Evolutionary conservation across 2,888 invertebrate genomes (phyloP), one percentile per base, ranked within the genome.

Genomic region (Oasisia sp.): DNA sequence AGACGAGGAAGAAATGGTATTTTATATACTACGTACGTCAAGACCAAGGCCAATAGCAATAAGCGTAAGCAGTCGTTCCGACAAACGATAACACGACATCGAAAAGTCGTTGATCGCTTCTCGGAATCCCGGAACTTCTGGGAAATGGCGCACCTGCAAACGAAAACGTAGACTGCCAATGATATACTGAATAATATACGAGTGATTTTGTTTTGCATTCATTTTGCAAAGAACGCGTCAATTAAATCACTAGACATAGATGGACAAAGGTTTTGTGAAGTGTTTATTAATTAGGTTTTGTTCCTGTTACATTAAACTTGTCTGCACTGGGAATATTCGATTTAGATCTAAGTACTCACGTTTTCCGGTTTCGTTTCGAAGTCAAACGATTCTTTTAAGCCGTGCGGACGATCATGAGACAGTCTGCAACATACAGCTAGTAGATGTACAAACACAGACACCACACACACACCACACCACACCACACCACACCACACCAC

Each of bases 381-480:
- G 74, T 74, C 74, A 74, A 74, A 74, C 74, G 74, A 74, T 74
- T 74, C 74, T 74, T 74, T 74, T 27, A 74, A 74, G 14, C 74
- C 74, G n/a, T 74, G 74, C 74, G 74, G 74, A 19, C 74, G 74
- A 74, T 74, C 74, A 27, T 74, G 74, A 74, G 74, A 74, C 74
- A 74, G 74, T 27, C 74, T 74, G 74, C 4, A 74, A 74, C 74
- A 74, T 8, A 27, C 27, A 3, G 27, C 74, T 27, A 27, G n/a
- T n/a, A 1, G 27, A 27, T n/a, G 74, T 27, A 38, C 38, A 38
- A 1, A 38, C 38, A 38, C 38, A 38, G 2, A 38, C 38, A 38
- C 38, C 38, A 38, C 38, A 38, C 38, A 38, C 38, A 38, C 38
- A 38, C 38, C 38, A 38, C 38, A 38, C 38, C 38, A 38, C 38